Base-by-base conservation (phyloP, 2,113 vertebrate genomes). In the Elaphurus davidianus region DNA sequence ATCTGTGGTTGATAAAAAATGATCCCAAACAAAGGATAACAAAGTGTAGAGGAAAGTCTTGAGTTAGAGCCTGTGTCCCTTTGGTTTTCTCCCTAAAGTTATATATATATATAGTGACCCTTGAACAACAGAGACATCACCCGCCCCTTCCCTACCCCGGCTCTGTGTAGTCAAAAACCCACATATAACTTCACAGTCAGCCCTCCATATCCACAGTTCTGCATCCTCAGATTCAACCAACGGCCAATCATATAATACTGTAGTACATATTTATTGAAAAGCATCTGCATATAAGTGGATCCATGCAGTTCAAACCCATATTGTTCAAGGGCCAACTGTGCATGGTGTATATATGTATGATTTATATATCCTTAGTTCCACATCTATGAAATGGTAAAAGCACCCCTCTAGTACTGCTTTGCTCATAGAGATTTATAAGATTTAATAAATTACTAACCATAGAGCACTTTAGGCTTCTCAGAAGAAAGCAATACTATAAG, bases 371-470 rank as follows among this genome's bases (percentile, higher is more conserved):
- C 28, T 93, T 92, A 85, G 87, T 86, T 83, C 85, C 33, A 90
- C 17, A 90, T 71, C 79, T 91, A 40, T 88, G 17, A 88, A 96
- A 89, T 94, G 8, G 40, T 33, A 43, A 59, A 94, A 86, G 43
- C n/a, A 60, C 78, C 12, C 25, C 40, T 76, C 40, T 60, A 74
- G 59, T 7, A 54, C 10, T 83, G 17, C 52, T 94, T 95, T 91
- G 79, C 43, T 91, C 43, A 94, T 40, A 88, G 23, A 78, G 40
- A 84, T 79, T 78, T 93, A 21, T 89, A 91, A 81, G 25, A 88
- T 81, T 93, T 62, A 93, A 55, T 91, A 95, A 78, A n/a, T 84
- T 89, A 64, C 17, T 86, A 87, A 81, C n/a, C 45, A 93, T 55
- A 93, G 13, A 92, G 16, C 88, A 55, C 33, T 84, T 45, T 30